phyloP scores from a whole-genome alignment of 2,113 vertebrate genomes.

The Brienomyrus brachyistius region DNA sequence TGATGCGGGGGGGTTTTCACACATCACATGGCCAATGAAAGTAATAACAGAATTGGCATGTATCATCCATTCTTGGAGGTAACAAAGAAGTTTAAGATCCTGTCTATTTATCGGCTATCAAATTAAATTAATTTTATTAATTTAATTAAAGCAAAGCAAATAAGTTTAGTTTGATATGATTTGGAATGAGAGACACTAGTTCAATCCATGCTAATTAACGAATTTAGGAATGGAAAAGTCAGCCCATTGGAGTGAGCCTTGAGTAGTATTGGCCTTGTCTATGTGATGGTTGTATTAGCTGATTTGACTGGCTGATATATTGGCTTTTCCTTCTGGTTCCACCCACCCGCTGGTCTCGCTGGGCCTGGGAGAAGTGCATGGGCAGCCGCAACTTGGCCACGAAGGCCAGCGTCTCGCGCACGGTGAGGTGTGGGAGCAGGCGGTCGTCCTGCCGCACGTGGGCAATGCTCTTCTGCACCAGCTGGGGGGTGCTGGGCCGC shows the following conservation, averaged over 20 bases:
- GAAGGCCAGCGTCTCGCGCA: conserved; percentile 81
- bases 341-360: conserved; percentile 81
- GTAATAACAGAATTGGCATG: not conserved
- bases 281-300: not conserved
- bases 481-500: conserved; percentile 65
- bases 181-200: not conserved
- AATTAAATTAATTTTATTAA: too few relatives aligned
- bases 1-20: not conserved
- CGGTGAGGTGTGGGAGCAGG: conserved; percentile 84
- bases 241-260: not conserved
- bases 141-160: not conserved
- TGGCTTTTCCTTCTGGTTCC: not conserved
- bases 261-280: not conserved
- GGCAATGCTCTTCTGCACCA: conserved; percentile 80
- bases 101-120: not conserved
- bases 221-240: not conserved
- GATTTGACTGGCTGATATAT: not conserved
- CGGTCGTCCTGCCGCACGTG: conserved; percentile 86
- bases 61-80: not conserved
- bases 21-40: not conserved
- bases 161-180: not conserved
- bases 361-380: conserved; percentile 72
- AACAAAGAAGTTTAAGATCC: not conserved
- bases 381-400: conserved; percentile 83
- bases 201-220: not conserved